A percentile compares a stretch with the other conserved stretches of the same genome.
phyloP scores from a whole-genome alignment of 2,888 invertebrate species.

The Xiphydria camelus region DNA sequence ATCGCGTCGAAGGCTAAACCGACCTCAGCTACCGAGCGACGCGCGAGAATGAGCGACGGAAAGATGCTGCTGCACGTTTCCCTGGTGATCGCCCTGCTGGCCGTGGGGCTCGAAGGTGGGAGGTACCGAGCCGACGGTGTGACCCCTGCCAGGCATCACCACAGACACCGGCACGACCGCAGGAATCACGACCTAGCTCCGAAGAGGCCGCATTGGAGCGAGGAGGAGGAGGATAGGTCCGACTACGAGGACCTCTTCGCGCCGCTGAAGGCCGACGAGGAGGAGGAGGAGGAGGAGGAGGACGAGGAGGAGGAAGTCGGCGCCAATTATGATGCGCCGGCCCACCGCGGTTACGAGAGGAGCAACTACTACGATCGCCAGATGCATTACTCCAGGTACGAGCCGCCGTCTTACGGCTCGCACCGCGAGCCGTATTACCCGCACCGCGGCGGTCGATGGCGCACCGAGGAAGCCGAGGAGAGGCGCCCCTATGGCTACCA shows the following conservation, averaged over 20 bases:
- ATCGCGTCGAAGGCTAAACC: too few species aligned
- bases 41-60: neutral
- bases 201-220: conserved; percentile 24
- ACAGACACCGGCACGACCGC: conserved; percentile 46
- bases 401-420: too few species aligned
- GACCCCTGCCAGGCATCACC: conserved; percentile 34
- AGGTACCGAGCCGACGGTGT: conserved; percentile 32
- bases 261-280: conserved; percentile 28
- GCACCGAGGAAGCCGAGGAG: conserved; percentile 10
- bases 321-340: conserved; percentile 12
- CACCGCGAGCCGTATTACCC: conserved; percentile 1
- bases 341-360: conserved; percentile 11
- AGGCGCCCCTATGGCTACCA: conserved; percentile 20
- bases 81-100: conserved; percentile 25
- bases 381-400: conserved; percentile 17
- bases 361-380: conserved; percentile 19
- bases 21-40: too few species aligned
- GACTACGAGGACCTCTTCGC: too few species aligned
- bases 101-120: conserved; percentile 27
- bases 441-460: neutral
- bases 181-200: conserved; percentile 23
- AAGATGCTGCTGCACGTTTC: conserved; percentile 24
- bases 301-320: too few species aligned
- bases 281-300: conserved; percentile 21
- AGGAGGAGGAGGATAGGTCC: conserved; percentile 28